These are phyloP conservation scores for Pocillopora meandrina DNA, from an alignment of 92 coral and sea anemone species.

Conservation along the genomic window DNA sequence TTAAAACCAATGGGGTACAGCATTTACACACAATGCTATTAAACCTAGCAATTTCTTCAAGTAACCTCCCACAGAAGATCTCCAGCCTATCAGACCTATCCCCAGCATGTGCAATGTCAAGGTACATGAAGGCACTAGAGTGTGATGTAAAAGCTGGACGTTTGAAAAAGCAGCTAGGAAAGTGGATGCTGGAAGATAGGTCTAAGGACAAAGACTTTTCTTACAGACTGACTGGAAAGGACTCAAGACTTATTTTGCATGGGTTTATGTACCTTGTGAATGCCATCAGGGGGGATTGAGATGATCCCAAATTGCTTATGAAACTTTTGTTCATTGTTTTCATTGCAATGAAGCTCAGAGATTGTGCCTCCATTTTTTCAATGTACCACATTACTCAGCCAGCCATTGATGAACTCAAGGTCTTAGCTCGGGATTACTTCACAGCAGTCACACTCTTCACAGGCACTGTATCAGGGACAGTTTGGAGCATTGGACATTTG, in stretches of 20 bases:
- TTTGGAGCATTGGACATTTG: conserved; percentile 68
- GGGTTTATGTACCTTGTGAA: conserved; percentile 62
- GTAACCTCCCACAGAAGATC: conserved; percentile 34
- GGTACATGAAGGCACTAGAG: conserved; percentile 50
- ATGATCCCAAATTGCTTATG: conserved; percentile 27
- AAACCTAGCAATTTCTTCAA: conserved; percentile 37
- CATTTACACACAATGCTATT: conserved; percentile 39
- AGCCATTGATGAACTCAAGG: conserved; percentile 25
- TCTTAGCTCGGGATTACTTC: conserved; percentile 40
- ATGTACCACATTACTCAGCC: conserved; percentile 57
- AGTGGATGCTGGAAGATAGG: conserved; percentile 68
- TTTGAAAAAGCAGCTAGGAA: conserved; percentile 57
- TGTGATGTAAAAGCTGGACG: conserved; percentile 56
- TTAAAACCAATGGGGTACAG: conserved; percentile 56
- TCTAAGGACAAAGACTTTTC: conserved; percentile 60
- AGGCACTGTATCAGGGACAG: conserved; percentile 29
- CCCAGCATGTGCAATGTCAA: conserved; percentile 37
- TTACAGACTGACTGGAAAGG: conserved; percentile 56
- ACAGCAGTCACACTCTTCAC: conserved; percentile 49
- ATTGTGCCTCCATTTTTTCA: conserved; percentile 61
- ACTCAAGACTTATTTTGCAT: conserved; percentile 59
- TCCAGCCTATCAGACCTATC: conserved; percentile 36
- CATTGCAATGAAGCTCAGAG: conserved; percentile 47
- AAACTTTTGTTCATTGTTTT: conserved; percentile 44
- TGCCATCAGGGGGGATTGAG: conserved; percentile 57